A percentile compares a stretch with the other conserved stretches of the same genome.
Conservation (phyloP, 2,888 invertebrate genomes). For the Gastrophysa polygoni region DNA sequence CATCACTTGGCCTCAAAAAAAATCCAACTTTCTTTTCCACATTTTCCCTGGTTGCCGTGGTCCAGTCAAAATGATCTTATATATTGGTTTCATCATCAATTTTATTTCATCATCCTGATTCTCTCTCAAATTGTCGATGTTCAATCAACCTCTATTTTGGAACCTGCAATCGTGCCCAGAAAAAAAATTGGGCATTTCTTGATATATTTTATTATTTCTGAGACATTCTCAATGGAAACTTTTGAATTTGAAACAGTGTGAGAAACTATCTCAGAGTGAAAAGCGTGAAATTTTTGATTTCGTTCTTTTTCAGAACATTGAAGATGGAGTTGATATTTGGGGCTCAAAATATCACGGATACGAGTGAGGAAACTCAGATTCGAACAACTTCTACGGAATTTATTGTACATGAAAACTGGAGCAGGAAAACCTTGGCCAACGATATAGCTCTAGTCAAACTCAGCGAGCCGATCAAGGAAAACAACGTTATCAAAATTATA, state of each 20-base stretch:
- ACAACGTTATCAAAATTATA: slow-evolving; percentile 27
- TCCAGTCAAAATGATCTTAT: no score
- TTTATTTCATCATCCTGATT: no score
- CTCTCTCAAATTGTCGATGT: no score
- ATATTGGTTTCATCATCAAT: no score
- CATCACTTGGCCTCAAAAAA: no score
- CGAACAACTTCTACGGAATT: slow-evolving; percentile 42
- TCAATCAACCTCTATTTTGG: no score
- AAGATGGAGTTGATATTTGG: slow-evolving; percentile 36
- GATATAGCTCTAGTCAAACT: slow-evolving; percentile 55
- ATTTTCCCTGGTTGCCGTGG: no score
- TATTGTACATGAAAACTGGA: slow-evolving; percentile 55
- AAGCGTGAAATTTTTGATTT: background rate
- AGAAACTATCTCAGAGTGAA: background rate
- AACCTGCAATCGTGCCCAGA: no score
- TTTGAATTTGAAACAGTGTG: background rate
- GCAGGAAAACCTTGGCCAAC: slow-evolving; percentile 49
- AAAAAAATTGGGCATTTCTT: no score
- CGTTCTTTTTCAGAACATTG: slow-evolving; percentile 16
- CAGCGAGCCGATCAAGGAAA: slow-evolving; percentile 28
- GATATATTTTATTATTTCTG: no score
- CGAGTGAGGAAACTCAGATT: slow-evolving; percentile 47
- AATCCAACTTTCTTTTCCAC: no score
- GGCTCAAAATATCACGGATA: slow-evolving; percentile 47
- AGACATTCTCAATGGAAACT: no score